Evolutionary conservation across 2,797 vertebrate species (phyloP), one percentile per base, ranked within the genome.

Genomic region (Melanotaenia boesemani): DNA sequence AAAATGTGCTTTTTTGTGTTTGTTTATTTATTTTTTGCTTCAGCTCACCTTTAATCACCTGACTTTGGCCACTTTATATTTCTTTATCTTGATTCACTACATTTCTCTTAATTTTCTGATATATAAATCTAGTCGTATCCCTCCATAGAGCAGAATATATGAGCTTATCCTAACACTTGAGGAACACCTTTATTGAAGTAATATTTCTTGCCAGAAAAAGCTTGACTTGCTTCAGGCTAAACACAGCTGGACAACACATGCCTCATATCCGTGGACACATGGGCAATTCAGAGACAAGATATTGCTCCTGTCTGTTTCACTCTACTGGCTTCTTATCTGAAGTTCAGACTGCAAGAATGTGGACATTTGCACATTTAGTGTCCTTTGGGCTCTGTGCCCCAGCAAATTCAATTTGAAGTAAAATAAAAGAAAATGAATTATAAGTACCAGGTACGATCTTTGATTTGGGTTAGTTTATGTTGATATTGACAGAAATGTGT

Each of bases 171-270:
- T 48, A 15, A 56, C 54, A 46, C 36, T 58, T 1, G 16, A 58
- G 58, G 48, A 86, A 69, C 70, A 80, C 56, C 55, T 77, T 79
- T 74, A 79, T 61, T 72, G 58, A 62, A 70, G 67, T n/a, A 28
- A 62, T 79, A 81, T 77, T 80, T 80, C 70, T 73, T 63, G 58
- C 39, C 46, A 63, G n/a, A 67, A 79, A 66, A 41, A 73, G 68
- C 65, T 79, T 63, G 63, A 70, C 75, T 74, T 70, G 34, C 76
- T 85, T 69, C 44, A 67, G 81, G 82, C 76, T 48, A 37, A 77
- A 63, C 36, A 26, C 92, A 91, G 90, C 86, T 94, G 92, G 83
- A 34, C 64, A 87, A 85, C 92, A 93, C 82, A 93, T 93, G 92
- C 83, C 70, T 85, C 67, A 76, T 81, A 79, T 81, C 76, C 57